Conservation (phyloP, 1,140 invertebrate species). For the Cylas formicarius region DNA sequence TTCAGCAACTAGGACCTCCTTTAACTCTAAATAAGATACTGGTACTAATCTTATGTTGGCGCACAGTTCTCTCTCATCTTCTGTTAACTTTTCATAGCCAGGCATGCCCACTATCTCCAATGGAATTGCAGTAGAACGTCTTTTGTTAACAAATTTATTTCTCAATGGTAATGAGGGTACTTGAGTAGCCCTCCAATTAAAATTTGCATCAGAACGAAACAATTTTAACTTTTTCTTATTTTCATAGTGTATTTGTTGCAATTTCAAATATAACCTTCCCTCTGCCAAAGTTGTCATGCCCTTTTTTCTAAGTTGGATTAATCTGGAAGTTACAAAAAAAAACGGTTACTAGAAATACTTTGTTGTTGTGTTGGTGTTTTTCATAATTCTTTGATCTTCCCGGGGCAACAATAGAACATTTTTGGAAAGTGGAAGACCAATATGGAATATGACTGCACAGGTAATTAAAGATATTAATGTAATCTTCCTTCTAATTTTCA, state of each 20-base stretch:
- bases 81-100: constrained; percentile 66
- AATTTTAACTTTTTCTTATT: constrained; percentile 47
- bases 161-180: constrained; percentile 21
- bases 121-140: constrained; percentile 50
- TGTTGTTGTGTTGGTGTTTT: background rate
- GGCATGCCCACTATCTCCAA: constrained; percentile 71
- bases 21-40: constrained; percentile 69
- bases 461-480: constrained; percentile 6
- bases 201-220: constrained; percentile 29
- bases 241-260: constrained; percentile 55
- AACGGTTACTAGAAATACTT: background rate
- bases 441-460: constrained; percentile 15
- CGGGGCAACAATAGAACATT: constrained; percentile 4
- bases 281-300: constrained; percentile 62
- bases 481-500: constrained; percentile 7
- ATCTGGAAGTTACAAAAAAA: constrained; percentile 28
- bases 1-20: constrained; percentile 63
- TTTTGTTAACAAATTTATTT: constrained; percentile 25
- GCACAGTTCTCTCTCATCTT: constrained; percentile 69
- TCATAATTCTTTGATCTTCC: constrained; percentile 13
- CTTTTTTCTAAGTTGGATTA: constrained; percentile 62
- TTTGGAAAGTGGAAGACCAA: constrained; percentile 9
- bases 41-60: constrained; percentile 67
- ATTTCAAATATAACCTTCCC: constrained; percentile 58
- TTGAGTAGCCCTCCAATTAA: constrained; percentile 37